phyloP scores from a whole-genome alignment of 2,888 invertebrate genomes.

The Melanophora roralis region DNA sequence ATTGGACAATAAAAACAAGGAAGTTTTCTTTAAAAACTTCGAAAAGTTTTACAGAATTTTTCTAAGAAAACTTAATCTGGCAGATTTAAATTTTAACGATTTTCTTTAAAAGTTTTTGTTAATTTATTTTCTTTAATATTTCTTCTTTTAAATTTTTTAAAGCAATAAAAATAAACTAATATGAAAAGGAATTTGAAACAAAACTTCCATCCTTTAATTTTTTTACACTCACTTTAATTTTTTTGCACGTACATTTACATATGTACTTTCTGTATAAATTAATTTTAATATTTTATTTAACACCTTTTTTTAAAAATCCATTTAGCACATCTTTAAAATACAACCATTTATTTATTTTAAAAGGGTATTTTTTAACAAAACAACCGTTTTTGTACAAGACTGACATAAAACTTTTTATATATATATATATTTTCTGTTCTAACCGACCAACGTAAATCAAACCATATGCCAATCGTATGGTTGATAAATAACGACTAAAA shows the following conservation, averaged over 20 bases:
- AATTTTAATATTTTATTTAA: not conserved
- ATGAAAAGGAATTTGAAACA: no score
- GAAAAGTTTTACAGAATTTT: not conserved
- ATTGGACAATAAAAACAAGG: not conserved
- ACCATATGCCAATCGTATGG: slow-evolving; percentile 37
- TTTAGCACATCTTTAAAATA: no score
- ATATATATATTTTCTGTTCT: slow-evolving; percentile 5
- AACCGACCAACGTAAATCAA: not conserved
- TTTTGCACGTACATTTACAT: not conserved
- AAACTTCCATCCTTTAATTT: not conserved
- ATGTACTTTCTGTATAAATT: no score
- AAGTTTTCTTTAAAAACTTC: slow-evolving; percentile 15
- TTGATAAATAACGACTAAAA: slow-evolving; percentile 53
- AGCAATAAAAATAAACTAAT: no score
- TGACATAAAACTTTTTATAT: slow-evolving; percentile 4
- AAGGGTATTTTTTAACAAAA: not conserved
- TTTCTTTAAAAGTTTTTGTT: not conserved
- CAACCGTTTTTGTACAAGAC: slow-evolving; percentile 23
- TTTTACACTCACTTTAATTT: not conserved
- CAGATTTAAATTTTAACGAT: not conserved
- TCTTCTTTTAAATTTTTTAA: no score
- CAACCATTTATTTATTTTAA: not conserved
- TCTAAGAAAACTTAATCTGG: not conserved
- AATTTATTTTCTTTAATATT: no score
- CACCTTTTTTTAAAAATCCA: not conserved